These are phyloP conservation scores for Neodiprion virginianus DNA, from an alignment of 1,140 invertebrate species.

Conservation along the genomic window DNA sequence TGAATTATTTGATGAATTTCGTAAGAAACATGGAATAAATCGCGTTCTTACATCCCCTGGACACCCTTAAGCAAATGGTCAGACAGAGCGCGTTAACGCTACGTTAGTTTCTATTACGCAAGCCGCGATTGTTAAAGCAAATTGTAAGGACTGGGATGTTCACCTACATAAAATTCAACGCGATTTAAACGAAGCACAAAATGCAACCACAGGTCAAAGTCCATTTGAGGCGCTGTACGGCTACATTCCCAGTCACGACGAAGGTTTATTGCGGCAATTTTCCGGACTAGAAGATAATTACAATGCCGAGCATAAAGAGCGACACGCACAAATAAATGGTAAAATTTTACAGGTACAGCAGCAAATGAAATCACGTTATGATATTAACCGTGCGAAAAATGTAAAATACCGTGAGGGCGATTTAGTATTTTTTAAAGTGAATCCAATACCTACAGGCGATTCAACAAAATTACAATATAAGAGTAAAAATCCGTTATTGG, in stretches of 20 bases:
- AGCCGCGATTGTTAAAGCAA: not conserved
- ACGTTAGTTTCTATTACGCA: slow-evolving; percentile 18
- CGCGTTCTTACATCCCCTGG: slow-evolving; percentile 18
- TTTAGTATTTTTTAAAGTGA: slow-evolving; percentile 31
- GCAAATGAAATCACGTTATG: slow-evolving; percentile 22
- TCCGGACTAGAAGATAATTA: not conserved
- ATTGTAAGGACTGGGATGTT: slow-evolving; percentile 17
- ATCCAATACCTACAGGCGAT: slow-evolving; percentile 25
- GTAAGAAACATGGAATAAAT: slow-evolving; percentile 13
- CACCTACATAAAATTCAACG: slow-evolving; percentile 14
- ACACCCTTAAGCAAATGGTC: slow-evolving; percentile 24
- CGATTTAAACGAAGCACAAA: slow-evolving; percentile 20
- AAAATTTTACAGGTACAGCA: slow-evolving; percentile 22
- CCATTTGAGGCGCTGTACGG: slow-evolving; percentile 24
- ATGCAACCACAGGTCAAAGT: slow-evolving; percentile 14
- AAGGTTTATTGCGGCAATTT: slow-evolving; percentile 16
- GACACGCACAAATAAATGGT: slow-evolving; percentile 14
- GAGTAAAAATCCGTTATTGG: slow-evolving; percentile 34
- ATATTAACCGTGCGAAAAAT: slow-evolving; percentile 19
- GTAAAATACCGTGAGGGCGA: slow-evolving; percentile 33
- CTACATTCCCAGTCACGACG: slow-evolving; percentile 12
- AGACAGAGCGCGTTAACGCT: slow-evolving; percentile 19
- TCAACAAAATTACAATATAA: slow-evolving; percentile 33
- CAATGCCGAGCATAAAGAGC: not conserved
- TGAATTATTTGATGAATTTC: slow-evolving; percentile 7